phyloP scores from a whole-genome alignment of 2,797 vertebrate species.

The Coregonus ussuriensis region DNA sequence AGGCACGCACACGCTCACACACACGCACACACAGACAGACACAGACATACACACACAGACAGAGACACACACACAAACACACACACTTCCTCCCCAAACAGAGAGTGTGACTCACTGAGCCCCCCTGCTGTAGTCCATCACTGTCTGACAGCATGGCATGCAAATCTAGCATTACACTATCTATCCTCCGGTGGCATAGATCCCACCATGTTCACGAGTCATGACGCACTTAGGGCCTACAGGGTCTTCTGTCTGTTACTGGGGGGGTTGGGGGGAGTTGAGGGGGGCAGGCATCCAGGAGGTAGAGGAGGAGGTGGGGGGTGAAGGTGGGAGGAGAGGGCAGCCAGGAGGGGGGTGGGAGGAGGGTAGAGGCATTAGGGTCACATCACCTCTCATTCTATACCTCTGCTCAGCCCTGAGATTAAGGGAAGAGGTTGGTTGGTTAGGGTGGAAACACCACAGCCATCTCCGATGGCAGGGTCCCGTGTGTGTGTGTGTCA shows the following conservation, averaged over 20 bases:
- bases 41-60: not conserved
- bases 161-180: slow-evolving; percentile 36
- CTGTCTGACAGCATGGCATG: slow-evolving; percentile 51
- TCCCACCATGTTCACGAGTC: too few species aligned
- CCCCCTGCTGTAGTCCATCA: slow-evolving; percentile 62
- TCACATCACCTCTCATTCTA: not conserved
- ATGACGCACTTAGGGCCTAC: too few species aligned
- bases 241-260: too few species aligned
- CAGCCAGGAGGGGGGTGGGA: not conserved
- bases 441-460: not conserved
- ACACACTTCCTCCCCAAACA: not conserved
- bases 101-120: slow-evolving; percentile 51
- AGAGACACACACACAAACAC: not conserved
- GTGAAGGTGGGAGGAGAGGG: not conserved
- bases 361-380: not conserved
- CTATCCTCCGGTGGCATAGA: too few species aligned
- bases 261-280: too few species aligned
- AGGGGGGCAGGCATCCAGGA: not conserved
- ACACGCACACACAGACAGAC: not conserved
- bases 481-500: not conserved
- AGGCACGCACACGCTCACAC: not conserved
- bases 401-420: not conserved
- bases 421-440: not conserved
- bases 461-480: not conserved
- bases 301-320: slow-evolving; percentile 32